Conservation (phyloP, 2,888 invertebrate species). For the Andrena fulva region DNA sequence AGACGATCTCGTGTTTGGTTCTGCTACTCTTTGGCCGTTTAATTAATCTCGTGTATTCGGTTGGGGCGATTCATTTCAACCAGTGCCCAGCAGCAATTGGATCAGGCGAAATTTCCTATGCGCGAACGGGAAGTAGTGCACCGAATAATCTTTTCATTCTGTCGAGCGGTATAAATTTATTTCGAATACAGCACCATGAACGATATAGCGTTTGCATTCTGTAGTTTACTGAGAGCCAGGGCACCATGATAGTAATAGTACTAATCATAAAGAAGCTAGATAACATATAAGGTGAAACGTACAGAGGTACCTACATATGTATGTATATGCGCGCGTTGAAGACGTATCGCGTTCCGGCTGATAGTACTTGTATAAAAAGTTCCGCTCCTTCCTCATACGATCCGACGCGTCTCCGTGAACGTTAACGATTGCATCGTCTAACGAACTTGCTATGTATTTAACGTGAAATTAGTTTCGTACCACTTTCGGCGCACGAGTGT, state of each 20-base stretch:
- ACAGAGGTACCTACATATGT: slow-evolving; percentile 60
- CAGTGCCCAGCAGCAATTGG: slow-evolving; percentile 1
- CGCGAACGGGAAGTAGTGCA: slow-evolving; percentile 7
- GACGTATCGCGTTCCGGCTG: slow-evolving; percentile 65
- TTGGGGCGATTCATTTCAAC: slow-evolving; percentile 3
- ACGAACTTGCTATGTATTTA: slow-evolving; percentile 56
- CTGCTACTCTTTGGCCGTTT: neutral
- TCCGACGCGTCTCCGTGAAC: slow-evolving; percentile 58
- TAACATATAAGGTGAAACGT: slow-evolving; percentile 58
- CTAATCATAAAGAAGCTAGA: slow-evolving; percentile 67
- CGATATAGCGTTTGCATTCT: slow-evolving; percentile 57
- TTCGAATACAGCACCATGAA: slow-evolving; percentile 58
- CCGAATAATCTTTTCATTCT: slow-evolving; percentile 32
- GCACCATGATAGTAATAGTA: slow-evolving; percentile 74
- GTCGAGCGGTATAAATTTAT: slow-evolving; percentile 51
- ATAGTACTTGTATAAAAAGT: slow-evolving; percentile 62
- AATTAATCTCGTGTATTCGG: neutral
- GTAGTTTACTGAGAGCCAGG: slow-evolving; percentile 71
- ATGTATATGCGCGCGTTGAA: slow-evolving; percentile 50
- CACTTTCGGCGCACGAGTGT: slow-evolving; percentile 51
- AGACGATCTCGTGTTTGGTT: neutral
- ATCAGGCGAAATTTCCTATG: slow-evolving; percentile 24
- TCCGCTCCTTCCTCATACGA: slow-evolving; percentile 68
- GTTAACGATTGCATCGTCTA: slow-evolving; percentile 12
- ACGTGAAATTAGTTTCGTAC: slow-evolving; percentile 78